These are phyloP conservation scores for Pan paniscus DNA, from an alignment of 2,113 vertebrate genomes.

Conservation along the genomic window DNA sequence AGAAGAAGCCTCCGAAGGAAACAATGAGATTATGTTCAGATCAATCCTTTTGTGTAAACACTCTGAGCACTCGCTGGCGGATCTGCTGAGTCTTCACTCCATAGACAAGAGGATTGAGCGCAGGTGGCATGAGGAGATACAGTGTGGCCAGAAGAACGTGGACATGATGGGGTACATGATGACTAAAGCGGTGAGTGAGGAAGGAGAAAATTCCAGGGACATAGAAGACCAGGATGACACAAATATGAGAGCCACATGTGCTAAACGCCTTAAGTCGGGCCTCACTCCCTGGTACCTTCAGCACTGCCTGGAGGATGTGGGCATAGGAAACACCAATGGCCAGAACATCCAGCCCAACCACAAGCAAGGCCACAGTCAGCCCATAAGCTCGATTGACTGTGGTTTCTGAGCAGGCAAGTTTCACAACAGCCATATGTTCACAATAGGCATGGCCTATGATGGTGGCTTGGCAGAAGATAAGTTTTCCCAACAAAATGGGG, in stretches of 20 bases:
- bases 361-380: conserved; percentile 68
- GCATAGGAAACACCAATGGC: conserved; percentile 68
- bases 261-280: conserved; percentile 67
- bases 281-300: conserved; percentile 54
- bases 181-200: conserved; percentile 68
- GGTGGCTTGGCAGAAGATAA: conserved; percentile 54
- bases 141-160: conserved; percentile 71
- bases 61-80: conserved; percentile 45
- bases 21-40: neutral
- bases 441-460: conserved; percentile 68
- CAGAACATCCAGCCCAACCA: conserved; percentile 67
- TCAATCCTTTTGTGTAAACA: conserved; percentile 1
- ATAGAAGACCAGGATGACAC: conserved; percentile 72
- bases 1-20: neutral
- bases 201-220: conserved; percentile 74
- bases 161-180: conserved; percentile 49
- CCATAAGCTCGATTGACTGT: conserved; percentile 68
- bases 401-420: conserved; percentile 71
- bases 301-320: conserved; percentile 63
- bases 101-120: conserved; percentile 71
- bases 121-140: conserved; percentile 75
- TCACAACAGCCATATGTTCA: conserved; percentile 75
- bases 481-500: conserved; percentile 49
- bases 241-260: conserved; percentile 72
- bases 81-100: conserved; percentile 75